Conservation (phyloP, 2,888 invertebrate genomes). For the Drosophila pseudotalamancana region DNA sequence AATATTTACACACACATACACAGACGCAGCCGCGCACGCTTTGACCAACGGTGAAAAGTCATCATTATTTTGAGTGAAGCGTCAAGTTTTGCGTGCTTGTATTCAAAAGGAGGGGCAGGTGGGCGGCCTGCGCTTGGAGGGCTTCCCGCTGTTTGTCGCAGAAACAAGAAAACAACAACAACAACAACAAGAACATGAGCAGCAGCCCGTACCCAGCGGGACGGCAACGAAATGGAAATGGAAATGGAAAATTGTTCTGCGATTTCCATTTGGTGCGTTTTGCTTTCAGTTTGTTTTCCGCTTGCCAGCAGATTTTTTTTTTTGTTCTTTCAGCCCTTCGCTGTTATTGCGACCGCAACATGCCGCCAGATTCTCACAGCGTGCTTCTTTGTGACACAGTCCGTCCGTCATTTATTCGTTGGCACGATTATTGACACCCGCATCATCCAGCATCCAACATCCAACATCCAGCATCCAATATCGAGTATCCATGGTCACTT, state of each 20-base stretch:
- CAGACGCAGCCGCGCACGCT: neutral
- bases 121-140: neutral
- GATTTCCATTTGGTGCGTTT: constrained; percentile 26
- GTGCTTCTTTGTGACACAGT: neutral
- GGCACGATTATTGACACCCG: constrained; percentile 5
- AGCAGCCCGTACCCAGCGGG: constrained; percentile 3
- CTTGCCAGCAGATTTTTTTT: constrained; percentile 2
- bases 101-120: neutral
- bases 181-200: neutral
- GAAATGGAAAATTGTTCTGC: constrained; percentile 26
- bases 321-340: neutral
- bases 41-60: constrained; percentile 31
- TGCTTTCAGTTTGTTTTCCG: constrained; percentile 6
- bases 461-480: too few relatives aligned
- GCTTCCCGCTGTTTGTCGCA: constrained; percentile 16
- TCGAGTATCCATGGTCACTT: neutral
- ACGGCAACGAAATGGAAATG: constrained; percentile 26
- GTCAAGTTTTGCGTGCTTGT: constrained; percentile 12
- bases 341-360: constrained; percentile 12
- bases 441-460: constrained; percentile 7
- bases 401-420: neutral
- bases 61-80: constrained; percentile 33
- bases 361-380: constrained; percentile 7
- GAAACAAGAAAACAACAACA: neutral
- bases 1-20: neutral